These are phyloP conservation scores for Keiferia lycopersicella DNA, from an alignment of 2,888 invertebrate genomes.

Conservation along the genomic window DNA sequence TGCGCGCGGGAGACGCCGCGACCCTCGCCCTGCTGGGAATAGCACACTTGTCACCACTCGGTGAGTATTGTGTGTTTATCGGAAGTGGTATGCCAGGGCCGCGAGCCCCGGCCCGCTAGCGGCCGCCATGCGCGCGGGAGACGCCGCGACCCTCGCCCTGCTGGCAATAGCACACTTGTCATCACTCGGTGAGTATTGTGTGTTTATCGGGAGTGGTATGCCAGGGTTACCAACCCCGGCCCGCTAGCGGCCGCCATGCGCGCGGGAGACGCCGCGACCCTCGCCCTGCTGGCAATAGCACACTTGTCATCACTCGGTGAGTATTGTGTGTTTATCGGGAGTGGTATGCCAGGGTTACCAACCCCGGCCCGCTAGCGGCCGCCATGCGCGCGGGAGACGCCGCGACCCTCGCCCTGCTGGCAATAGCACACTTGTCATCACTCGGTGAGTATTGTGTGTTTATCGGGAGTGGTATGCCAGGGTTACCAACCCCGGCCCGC, in stretches of 20 bases:
- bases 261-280: conserved; percentile 55
- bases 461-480: conserved; percentile 34
- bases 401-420: too few relatives aligned
- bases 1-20: too few relatives aligned
- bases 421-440: too few relatives aligned
- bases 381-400: not conserved
- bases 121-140: conserved; percentile 35
- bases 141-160: too few relatives aligned
- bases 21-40: too few relatives aligned
- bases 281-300: conserved; percentile 63
- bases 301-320: conserved; percentile 61
- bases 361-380: not conserved
- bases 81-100: conserved; percentile 42
- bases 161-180: too few relatives aligned
- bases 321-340: conserved; percentile 33
- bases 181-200: too few relatives aligned
- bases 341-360: not conserved
- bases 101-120: conserved; percentile 60
- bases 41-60: too few relatives aligned
- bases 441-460: too few relatives aligned
- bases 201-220: conserved; percentile 41
- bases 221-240: conserved; percentile 50
- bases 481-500: too few relatives aligned
- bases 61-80: conserved; percentile 34
- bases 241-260: conserved; percentile 63